phyloP scores from a whole-genome alignment of 2,113 vertebrate genomes.

The Corapipo altera region DNA sequence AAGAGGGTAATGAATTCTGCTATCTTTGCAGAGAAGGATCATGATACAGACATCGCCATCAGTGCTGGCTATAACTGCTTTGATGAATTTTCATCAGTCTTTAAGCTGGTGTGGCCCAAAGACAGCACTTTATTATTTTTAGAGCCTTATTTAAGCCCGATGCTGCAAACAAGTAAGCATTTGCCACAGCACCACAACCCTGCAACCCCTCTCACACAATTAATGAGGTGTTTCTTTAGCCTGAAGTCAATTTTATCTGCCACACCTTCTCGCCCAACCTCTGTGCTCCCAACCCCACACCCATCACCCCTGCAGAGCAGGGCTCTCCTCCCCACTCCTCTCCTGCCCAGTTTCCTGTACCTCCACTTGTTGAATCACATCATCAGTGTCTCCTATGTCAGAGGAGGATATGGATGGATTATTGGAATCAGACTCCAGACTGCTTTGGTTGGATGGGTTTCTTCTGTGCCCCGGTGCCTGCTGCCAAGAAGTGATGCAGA shows the following conservation, averaged over 20 bases:
- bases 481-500: neutral
- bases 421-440: constrained; percentile 91
- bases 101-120: neutral
- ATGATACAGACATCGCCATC: neutral
- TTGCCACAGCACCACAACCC: neutral
- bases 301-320: neutral
- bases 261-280: rapidly evolving
- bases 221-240: rapidly evolving
- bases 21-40: neutral
- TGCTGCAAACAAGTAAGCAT: neutral
- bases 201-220: neutral
- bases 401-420: constrained; percentile 89
- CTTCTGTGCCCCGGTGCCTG: constrained; percentile 83
- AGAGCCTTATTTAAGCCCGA: neutral
- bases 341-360: constrained; percentile 54
- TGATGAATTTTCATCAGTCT: neutral
- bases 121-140: neutral
- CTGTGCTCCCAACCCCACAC: neutral
- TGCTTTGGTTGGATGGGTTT: constrained; percentile 91
- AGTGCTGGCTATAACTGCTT: neutral
- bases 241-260: rapidly evolving
- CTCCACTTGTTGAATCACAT: constrained; percentile 86
- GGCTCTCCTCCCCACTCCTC: no score
- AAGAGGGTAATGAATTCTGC: neutral
- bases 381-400: constrained; percentile 89